Evolutionary conservation across 2,113 vertebrate species (phyloP).

Genomic region (Sarotherodon lohbergeri): DNA sequence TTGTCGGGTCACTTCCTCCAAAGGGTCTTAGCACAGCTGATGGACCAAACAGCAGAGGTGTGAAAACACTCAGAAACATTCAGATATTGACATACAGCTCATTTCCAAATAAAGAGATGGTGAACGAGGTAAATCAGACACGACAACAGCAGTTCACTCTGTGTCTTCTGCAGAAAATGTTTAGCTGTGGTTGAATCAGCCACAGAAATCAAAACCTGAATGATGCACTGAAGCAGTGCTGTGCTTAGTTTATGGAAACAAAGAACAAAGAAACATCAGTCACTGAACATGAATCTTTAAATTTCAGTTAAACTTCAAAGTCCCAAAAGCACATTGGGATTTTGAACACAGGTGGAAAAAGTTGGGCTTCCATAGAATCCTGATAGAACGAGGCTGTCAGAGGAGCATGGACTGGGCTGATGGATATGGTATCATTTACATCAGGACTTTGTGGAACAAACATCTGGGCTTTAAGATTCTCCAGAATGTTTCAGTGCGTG

Average conservation of each 20-base stretch:
- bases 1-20: not conserved
- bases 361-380: not conserved
- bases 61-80: not conserved
- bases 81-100: not conserved
- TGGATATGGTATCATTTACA: too few species aligned
- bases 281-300: not conserved
- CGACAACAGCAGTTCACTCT: not conserved
- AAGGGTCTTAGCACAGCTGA: not conserved
- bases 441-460: not conserved
- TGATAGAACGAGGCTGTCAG: accelerated
- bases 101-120: not conserved
- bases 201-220: not conserved
- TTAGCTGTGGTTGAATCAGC: accelerated
- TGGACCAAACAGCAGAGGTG: not conserved
- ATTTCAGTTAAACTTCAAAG: accelerated
- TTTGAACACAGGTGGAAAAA: not conserved
- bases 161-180: not conserved
- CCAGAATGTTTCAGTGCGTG: not conserved
- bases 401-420: not conserved
- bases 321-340: accelerated
- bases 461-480: not conserved
- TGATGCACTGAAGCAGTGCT: not conserved
- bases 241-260: not conserved
- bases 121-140: accelerated
- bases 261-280: not conserved